A percentile compares a stretch with the other conserved stretches of the same genome.
Evolutionary conservation across 92 coral and sea anemone genomes (phyloP).

Genomic region (Porites evermanni): DNA sequence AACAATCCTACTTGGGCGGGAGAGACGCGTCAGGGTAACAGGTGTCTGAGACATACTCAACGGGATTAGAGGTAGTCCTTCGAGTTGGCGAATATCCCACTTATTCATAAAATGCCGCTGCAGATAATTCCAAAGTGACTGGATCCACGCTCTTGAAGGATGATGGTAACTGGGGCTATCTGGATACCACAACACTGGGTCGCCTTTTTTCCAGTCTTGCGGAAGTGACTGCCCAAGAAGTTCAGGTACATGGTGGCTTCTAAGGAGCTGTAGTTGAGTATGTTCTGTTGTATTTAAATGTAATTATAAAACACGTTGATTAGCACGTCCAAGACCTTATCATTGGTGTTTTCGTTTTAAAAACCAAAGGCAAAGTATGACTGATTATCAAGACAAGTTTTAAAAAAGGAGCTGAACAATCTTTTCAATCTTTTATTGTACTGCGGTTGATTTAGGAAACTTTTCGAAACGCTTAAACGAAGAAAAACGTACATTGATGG

Average conservation of each 20-base stretch:
- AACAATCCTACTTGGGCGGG: conserved; percentile 50
- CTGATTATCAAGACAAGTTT: no score
- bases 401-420: no score
- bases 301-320: no score
- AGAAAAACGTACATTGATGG: no score
- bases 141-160: conserved; percentile 83
- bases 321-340: no score
- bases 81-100: conserved; percentile 36
- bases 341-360: no score
- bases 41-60: conserved; percentile 32
- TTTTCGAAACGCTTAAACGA: no score
- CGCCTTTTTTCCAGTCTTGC: conserved; percentile 40
- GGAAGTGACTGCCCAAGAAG: conserved; percentile 63
- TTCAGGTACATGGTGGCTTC: conserved; percentile 30
- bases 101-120: conserved; percentile 31
- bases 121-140: conserved; percentile 80
- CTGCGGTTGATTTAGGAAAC: no score
- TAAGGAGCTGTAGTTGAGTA: conserved; percentile 67
- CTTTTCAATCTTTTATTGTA: no score
- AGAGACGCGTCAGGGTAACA: conserved; percentile 53
- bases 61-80: conserved; percentile 71
- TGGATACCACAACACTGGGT: conserved; percentile 70
- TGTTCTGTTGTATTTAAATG: conserved; percentile 8
- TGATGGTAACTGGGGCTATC: conserved; percentile 40
- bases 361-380: no score